Base-by-base conservation (phyloP, 1,140 invertebrate species). In the Drosophila repleta region DNA sequence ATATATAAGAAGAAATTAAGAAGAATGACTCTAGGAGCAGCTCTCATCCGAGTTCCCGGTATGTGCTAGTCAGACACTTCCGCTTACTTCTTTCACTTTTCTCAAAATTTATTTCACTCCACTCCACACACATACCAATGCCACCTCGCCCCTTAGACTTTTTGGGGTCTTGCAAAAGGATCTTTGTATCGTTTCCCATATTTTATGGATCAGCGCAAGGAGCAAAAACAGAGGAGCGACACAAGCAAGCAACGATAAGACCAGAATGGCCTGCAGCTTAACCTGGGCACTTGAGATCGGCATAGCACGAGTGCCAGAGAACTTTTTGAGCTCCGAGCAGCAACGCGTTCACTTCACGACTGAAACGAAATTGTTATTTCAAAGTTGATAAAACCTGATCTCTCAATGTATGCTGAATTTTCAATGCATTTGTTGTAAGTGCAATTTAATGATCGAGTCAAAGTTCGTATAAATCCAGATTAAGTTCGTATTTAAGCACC, bases 71-170 rank as follows among this genome's bases (percentile, higher is more conserved):
- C 37, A n/a, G 37, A 13, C 37, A 39, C 37, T 15, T 4, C 26
- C 26, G 26, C 3, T 7, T 11, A 24, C 21, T 24, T 24, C 2
- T 24, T 24, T 11, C 32, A 11, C 32, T 35, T 35, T 3, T 0
- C 11, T 35, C 0, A 2, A 35, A 1, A 35, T 11, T 2, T 2
- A 11, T 11, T 11, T 35, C 10, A 2, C 6, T 35, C 11, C 32
- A 35, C 32, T 35, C 10, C 3, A 7, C 32, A 35, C 2, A 84
- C 80, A 80, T 58, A 84, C 80, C 80, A 84, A 57, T n/a, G 80
- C 80, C 35, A 84, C 80, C 17, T 85, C 68, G 8, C 68, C 81
- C 6, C 4, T 26, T 1, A 52, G 41, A 13, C 48, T 70, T 8
- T 60, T 62, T 24, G 1, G 61, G 17, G 10, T 41, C 37, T 24